phyloP scores from a whole-genome alignment of 1,140 invertebrate species.

The Mamestra configurata region DNA sequence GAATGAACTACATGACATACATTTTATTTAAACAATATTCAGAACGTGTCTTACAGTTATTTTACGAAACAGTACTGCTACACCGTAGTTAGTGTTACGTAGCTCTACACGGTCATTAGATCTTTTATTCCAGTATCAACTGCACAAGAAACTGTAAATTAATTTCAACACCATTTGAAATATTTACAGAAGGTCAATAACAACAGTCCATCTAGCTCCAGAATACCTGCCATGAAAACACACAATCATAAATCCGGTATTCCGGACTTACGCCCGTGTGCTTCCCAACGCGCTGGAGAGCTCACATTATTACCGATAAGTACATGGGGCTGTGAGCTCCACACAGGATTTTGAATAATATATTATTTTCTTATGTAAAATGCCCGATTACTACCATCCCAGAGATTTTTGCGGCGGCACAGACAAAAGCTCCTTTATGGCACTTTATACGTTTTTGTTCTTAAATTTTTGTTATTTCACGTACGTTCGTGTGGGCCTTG shows the following conservation, averaged over 20 bases:
- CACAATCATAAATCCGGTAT: conserved; percentile 36
- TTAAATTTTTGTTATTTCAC: conserved; percentile 77
- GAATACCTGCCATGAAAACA: conserved; percentile 14
- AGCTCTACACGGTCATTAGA: too few relatives aligned
- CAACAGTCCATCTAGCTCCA: too few relatives aligned
- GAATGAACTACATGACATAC: too few relatives aligned
- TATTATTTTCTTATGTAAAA: conserved; percentile 88
- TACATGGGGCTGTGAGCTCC: conserved; percentile 79
- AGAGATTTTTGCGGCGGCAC: conserved; percentile 79
- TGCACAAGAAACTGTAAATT: background rate
- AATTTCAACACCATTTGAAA: background rate
- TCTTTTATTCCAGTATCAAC: too few relatives aligned
- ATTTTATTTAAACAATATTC: too few relatives aligned
- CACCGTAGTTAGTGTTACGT: too few relatives aligned
- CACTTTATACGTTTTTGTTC: conserved; percentile 83
- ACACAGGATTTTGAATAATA: conserved; percentile 86
- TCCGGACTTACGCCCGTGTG: conserved; percentile 51
- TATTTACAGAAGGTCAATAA: background rate
- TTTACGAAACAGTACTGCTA: too few relatives aligned
- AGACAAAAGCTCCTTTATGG: conserved; percentile 82
- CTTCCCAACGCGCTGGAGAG: conserved; percentile 59
- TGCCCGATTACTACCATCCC: conserved; percentile 83
- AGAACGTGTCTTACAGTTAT: too few relatives aligned
- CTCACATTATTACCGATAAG: conserved; percentile 84
- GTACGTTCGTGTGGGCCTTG: conserved; percentile 50